Evolutionary conservation across 2,888 invertebrate genomes (phyloP).

Genomic region (Coremacera marginata): DNA sequence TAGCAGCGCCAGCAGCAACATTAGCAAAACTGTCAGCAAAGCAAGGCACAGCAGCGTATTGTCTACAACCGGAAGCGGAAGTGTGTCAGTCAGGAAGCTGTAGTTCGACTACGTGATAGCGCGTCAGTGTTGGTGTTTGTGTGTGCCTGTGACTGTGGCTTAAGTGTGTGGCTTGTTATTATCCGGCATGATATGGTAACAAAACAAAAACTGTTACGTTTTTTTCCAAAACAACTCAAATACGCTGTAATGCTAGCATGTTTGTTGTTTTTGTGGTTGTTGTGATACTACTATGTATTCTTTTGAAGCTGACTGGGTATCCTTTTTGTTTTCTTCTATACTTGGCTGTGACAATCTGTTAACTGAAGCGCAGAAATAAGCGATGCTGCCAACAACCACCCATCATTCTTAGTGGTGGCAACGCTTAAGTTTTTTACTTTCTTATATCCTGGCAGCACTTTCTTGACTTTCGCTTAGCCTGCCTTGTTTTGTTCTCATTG

Average conservation of each 20-base stretch:
- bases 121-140: not conserved
- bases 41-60: not conserved
- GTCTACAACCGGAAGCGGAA: slow-evolving; percentile 15
- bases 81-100: not conserved
- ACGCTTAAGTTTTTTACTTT: too few relatives aligned
- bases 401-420: too few relatives aligned
- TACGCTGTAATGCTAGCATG: too few relatives aligned
- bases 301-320: not conserved
- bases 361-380: not conserved
- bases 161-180: slow-evolving; percentile 7
- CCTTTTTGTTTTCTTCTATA: too few relatives aligned
- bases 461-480: not conserved
- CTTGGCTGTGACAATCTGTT: slow-evolving; percentile 5
- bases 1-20: not conserved
- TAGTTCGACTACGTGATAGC: not conserved
- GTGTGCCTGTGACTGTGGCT: not conserved
- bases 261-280: too few relatives aligned
- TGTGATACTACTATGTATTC: too few relatives aligned
- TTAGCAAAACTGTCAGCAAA: not conserved
- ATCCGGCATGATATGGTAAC: too few relatives aligned
- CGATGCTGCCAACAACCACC: not conserved
- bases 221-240: too few relatives aligned
- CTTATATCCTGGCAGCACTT: not conserved
- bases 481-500: not conserved
- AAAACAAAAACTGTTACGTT: too few relatives aligned